Percentiles rank a stretch among this genome's conserved stretches.
Evolutionary conservation across 30 jellyfish, hydroid and myxozoan species (phyloP).

Genomic region (Chrysaora quinquecirrha): DNA sequence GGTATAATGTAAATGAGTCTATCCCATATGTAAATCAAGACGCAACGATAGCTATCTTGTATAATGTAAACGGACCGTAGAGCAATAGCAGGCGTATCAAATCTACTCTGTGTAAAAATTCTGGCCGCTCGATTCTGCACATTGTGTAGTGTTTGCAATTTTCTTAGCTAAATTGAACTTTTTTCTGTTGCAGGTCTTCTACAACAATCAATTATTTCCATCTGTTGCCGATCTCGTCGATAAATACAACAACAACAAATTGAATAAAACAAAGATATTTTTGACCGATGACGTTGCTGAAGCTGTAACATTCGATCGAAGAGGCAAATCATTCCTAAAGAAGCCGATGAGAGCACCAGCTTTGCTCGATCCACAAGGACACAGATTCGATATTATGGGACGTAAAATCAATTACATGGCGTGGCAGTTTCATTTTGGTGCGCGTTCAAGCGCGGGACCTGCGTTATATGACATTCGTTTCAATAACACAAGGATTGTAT

Average conservation of each 20-base stretch:
- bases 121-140: too few relatives aligned
- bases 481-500: slow-evolving; percentile 63
- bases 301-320: slow-evolving; percentile 46
- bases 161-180: too few relatives aligned
- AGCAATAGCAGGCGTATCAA: too few relatives aligned
- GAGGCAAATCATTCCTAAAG: slow-evolving; percentile 49
- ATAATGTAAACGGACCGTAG: too few relatives aligned
- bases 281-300: slow-evolving; percentile 15
- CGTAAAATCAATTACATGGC: slow-evolving; percentile 68
- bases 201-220: slow-evolving; percentile 61
- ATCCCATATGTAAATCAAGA: too few relatives aligned
- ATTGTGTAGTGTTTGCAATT: too few relatives aligned
- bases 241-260: slow-evolving; percentile 39
- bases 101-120: too few relatives aligned
- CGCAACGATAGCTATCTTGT: too few relatives aligned
- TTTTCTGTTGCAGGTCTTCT: slow-evolving; percentile 33
- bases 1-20: too few relatives aligned
- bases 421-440: slow-evolving; percentile 70
- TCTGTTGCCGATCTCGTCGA: slow-evolving; percentile 53
- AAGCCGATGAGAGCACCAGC: slow-evolving; percentile 72
- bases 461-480: slow-evolving; percentile 74
- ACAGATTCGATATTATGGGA: slow-evolving; percentile 72
- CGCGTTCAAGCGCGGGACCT: slow-evolving; percentile 79
- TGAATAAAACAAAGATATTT: slow-evolving; percentile 46
- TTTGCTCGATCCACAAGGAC: slow-evolving; percentile 72